phyloP scores from a whole-genome alignment of 2,888 invertebrate species.

The Lepidonotus clava region DNA sequence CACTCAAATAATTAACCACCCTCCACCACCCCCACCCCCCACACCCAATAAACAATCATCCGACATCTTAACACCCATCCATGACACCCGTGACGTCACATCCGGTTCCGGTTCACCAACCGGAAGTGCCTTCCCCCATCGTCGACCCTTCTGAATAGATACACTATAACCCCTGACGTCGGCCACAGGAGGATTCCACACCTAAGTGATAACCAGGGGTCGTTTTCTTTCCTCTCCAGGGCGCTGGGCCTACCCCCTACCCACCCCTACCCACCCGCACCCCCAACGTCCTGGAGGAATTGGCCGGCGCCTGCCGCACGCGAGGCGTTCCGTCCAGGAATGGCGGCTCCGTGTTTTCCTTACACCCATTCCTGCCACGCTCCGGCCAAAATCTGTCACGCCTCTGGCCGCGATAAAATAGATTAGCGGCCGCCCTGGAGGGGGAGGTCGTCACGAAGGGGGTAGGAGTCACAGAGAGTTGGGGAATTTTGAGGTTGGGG shows the following conservation, averaged over 20 bases:
- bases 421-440: conserved; percentile 7
- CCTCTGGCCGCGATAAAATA: conserved; percentile 10
- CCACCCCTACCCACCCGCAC: neutral
- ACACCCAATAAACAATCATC: too few species aligned
- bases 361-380: conserved; percentile 50
- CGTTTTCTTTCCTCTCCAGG: conserved; percentile 2
- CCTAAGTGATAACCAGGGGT: conserved; percentile 30
- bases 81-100: too few species aligned
- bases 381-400: conserved; percentile 41
- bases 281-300: conserved; percentile 6
- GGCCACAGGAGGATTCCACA: conserved; percentile 4
- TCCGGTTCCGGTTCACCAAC: too few species aligned
- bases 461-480: neutral
- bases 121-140: too few species aligned
- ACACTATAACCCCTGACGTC: too few species aligned
- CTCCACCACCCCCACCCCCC: too few species aligned
- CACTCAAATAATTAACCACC: too few species aligned
- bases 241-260: neutral
- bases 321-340: conserved; percentile 37
- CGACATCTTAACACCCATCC: too few species aligned
- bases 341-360: conserved; percentile 44
- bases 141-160: too few species aligned
- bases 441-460: neutral
- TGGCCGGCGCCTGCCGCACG: conserved; percentile 18
- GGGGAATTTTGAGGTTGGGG: neutral